Evolutionary conservation across 2,888 invertebrate genomes (phyloP), one percentile per base, ranked within the genome.

Genomic region (Salticus scenicus): DNA sequence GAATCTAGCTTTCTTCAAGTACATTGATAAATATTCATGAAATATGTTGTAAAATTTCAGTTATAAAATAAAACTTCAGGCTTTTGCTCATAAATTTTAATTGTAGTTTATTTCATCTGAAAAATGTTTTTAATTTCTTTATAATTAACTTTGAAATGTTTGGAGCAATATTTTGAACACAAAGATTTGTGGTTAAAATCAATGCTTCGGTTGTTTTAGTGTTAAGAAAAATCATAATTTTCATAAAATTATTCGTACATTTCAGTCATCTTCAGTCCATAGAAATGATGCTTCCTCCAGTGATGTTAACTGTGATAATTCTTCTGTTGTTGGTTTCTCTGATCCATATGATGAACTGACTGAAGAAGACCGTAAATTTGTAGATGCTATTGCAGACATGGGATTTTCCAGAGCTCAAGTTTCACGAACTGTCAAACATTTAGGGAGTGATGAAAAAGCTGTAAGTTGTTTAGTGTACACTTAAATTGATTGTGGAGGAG

Each of bases 391-490:
- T 83, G 94, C 94, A 90, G 94, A 94, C 87, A 98, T 98, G 97
- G 98, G 98, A 0, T 98, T 98, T 90, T 95, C 96, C 0, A 90
- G 95, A 74, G 93, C 95, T 82, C 93, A 96, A 91, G 96, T 96
- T 24, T 94, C 95, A 5, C 93, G 96, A 89, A 95, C 96, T n/a
- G 95, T 95, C 89, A 93, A 94, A 89, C 92, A 94, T 72, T 92
- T 96, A 88, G 96, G 97, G 82, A 93, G 93, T 90, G 94, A 96
- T 92, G 95, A 97, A 91, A 97, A 96, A 92, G 96, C 95, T 94
- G 96, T 96, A 91, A 91, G 14, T n/a, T n/a, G n/a, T n/a, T n/a
- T n/a, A n/a, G n/a, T n/a, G n/a, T n/a, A n/a, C n/a, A n/a, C n/a
- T n/a, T n/a, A n/a, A n/a, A n/a, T n/a, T n/a, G n/a, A n/a, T n/a